phyloP scores from a whole-genome alignment of 2,888 invertebrate species.

The Chrysotoxum bicinctum region DNA sequence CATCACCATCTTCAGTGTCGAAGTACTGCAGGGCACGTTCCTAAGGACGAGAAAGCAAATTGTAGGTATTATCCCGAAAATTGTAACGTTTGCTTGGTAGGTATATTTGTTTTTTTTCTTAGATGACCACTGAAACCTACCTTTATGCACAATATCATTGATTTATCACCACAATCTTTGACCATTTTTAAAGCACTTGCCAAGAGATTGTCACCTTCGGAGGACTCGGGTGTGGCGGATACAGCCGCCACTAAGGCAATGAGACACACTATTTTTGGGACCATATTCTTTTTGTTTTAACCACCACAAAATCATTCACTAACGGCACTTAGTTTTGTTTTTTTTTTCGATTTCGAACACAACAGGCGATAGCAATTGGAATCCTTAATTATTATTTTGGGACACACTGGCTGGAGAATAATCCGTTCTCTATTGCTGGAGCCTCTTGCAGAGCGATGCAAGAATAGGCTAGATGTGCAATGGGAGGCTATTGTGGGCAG shows the following conservation, averaged over 20 bases:
- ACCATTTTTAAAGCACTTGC: constrained; percentile 87
- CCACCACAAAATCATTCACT: constrained; percentile 54
- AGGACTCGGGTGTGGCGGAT: constrained; percentile 77
- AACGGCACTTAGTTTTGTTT: constrained; percentile 44
- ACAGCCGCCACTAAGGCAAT: constrained; percentile 82
- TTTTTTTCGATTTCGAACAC: constrained; percentile 44
- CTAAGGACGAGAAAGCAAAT: constrained; percentile 81
- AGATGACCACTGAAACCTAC: constrained; percentile 81
- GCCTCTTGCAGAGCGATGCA: constrained; percentile 54
- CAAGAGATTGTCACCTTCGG: constrained; percentile 83
- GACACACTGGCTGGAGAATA: constrained; percentile 29
- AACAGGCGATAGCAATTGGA: constrained; percentile 38
- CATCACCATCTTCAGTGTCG: constrained; percentile 84
- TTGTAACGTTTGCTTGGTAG: not conserved
- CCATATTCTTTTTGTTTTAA: constrained; percentile 77
- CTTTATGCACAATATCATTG: constrained; percentile 88
- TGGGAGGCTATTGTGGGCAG: constrained; percentile 75
- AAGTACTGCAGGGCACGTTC: constrained; percentile 88
- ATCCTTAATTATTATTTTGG: constrained; percentile 50
- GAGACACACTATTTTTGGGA: constrained; percentile 82
- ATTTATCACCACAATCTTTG: constrained; percentile 87
- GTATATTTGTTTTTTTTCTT: not conserved
- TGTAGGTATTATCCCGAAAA: not conserved
- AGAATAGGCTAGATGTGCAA: constrained; percentile 38
- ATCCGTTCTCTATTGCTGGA: constrained; percentile 58